Base-by-base conservation (phyloP, 2,888 invertebrate genomes). In the Dryadula phaetusa region DNA sequence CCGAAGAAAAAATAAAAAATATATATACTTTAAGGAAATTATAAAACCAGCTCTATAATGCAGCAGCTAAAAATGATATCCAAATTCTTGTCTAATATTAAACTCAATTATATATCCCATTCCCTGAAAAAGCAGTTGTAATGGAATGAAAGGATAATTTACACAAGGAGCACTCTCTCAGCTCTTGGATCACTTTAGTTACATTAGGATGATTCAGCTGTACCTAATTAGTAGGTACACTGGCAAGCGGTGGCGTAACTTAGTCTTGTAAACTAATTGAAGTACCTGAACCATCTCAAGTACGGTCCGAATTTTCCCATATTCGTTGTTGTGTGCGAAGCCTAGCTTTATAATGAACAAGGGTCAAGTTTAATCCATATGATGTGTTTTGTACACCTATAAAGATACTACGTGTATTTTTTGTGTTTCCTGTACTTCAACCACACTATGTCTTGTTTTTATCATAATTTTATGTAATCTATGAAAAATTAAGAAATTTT, bases 251-350 rank as follows among this genome's bases (percentile, higher is more conserved):
- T 44, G 20, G 60, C 34, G 34, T 46, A 62, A 53, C 44, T 53
- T 37, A 46, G 62, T 47, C 53, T 66, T 66, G 40, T 47, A 66
- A 66, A 66, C 25, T 66, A 54, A 62, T 66, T 62, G 54, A 54
- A 62, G 62, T 54, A 34, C 46, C 53, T 62, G 46, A 53, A 18
- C 18, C 20, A 46, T 54, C 46, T 62, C 62, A 62, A 66, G 66
- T 66, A 46, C 53, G 66, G 66, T 66, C 66, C 34, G 18, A 62
- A 28, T 25, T n/a, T n/a, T 28, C n/a, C 54, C 54, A n/a, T 54
- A 37, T 37, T 54, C 20, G 8, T 54, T 1, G 54, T 22, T 37
- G 37, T 37, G 22, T 22, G 20, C 37, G 37, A 22, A 37, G 20
- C 14, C 37, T 14, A 14, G 34, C 34, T 22, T 37, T 40, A 40